These are phyloP conservation scores for Poeciliopsis prolifica DNA, from an alignment of 2,113 vertebrate genomes.

Conservation along the genomic window DNA sequence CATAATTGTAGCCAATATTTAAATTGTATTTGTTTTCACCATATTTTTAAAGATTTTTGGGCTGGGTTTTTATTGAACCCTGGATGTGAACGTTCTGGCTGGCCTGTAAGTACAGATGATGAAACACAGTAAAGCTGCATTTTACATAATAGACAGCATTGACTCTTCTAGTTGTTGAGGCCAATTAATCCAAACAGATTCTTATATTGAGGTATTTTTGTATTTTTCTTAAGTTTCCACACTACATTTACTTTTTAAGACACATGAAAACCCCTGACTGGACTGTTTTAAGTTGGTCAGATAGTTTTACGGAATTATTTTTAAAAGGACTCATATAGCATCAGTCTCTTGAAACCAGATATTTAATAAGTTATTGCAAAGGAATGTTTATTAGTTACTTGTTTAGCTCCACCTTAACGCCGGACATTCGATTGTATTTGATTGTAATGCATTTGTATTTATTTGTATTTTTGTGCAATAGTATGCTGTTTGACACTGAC, in stretches of 20 bases:
- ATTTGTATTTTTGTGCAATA: slow-evolving; percentile 29
- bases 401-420: slow-evolving; percentile 21
- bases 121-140: no score
- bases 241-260: background rate
- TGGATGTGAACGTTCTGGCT: no score
- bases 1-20: background rate
- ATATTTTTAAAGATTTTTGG: background rate
- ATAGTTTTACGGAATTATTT: background rate
- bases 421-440: slow-evolving; percentile 61
- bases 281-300: background rate
- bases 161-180: no score
- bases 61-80: background rate
- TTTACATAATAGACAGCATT: no score
- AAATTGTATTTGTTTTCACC: background rate
- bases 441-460: slow-evolving; percentile 34
- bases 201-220: no score
- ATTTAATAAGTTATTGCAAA: slow-evolving; percentile 15
- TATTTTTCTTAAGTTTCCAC: background rate
- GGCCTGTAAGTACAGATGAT: no score
- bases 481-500: slow-evolving; percentile 59
- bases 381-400: slow-evolving; percentile 45
- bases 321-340: no score
- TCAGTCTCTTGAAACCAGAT: background rate
- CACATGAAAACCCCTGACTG: no score
- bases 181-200: no score